Percentiles rank a stretch among this genome's conserved stretches.
These are phyloP conservation scores for Pteronotus mesoamericanus DNA, from an alignment of 2,797 vertebrate species.

Conservation along the genomic window DNA sequence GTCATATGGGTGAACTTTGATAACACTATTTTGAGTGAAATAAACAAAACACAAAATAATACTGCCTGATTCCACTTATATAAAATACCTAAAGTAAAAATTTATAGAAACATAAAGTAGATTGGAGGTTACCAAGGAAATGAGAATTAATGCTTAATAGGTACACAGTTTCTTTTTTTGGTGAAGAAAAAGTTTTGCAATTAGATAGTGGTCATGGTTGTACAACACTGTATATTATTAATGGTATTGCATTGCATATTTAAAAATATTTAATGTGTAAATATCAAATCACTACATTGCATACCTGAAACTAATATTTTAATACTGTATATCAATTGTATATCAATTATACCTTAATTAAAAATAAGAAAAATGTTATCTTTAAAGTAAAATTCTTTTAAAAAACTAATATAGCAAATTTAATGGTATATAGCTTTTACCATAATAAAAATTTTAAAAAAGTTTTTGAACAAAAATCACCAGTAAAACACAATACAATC, in stretches of 20 bases:
- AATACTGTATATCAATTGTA: neutral
- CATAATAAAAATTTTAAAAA: neutral
- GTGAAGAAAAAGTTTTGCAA: neutral
- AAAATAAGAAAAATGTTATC: neutral
- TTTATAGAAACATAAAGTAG: neutral
- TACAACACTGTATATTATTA: neutral
- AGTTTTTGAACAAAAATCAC: neutral
- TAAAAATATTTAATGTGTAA: neutral
- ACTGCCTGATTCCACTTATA: neutral
- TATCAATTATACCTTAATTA: neutral
- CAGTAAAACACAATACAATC: neutral
- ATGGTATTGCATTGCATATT: neutral
- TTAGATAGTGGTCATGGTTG: neutral
- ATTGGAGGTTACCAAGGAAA: neutral
- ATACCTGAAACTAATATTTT: neutral
- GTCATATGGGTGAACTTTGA: no score
- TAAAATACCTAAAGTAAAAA: neutral
- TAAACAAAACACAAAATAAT: neutral
- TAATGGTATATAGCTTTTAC: neutral
- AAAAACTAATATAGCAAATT: neutral
- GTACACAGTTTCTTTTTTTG: neutral
- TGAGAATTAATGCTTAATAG: neutral
- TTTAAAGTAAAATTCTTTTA: neutral
- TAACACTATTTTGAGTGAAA: neutral
- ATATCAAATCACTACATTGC: neutral